Evolutionary conservation across 2,113 vertebrate genomes (phyloP).

Genomic region (Megaptera novaeangliae): DNA sequence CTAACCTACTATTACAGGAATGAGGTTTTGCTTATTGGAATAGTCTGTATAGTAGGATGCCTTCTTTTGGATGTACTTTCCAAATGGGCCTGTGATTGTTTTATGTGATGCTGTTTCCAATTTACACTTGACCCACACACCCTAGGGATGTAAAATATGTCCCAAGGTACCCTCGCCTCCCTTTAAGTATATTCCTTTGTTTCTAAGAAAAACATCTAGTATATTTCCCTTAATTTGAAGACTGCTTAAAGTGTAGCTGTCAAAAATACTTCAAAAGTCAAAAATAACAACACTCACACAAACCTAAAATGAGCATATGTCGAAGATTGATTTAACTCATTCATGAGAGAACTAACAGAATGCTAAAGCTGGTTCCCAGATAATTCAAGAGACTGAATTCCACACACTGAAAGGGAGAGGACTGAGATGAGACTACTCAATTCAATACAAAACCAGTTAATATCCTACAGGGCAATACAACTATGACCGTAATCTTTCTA

Average conservation of each 20-base stretch:
- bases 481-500: background rate
- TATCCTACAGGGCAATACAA: background rate
- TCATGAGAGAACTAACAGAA: background rate
- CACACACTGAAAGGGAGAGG: background rate
- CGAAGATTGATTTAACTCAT: background rate
- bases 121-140: background rate
- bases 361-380: background rate
- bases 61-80: background rate
- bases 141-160: background rate
- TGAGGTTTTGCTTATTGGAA: background rate
- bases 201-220: background rate
- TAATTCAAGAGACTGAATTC: background rate
- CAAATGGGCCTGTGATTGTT: background rate
- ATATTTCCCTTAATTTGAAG: background rate
- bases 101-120: background rate
- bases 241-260: slow-evolving; percentile 19
- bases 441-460: background rate
- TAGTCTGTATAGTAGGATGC: background rate
- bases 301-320: background rate
- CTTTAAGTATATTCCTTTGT: slow-evolving; percentile 2
- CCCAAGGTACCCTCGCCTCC: background rate
- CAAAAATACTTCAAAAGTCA: background rate
- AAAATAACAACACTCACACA: background rate
- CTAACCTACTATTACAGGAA: background rate
- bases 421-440: background rate